Percentiles rank a stretch among this genome's conserved stretches.
phyloP scores from a whole-genome alignment of 2,113 vertebrate genomes.

The Podarcis cretensis region DNA sequence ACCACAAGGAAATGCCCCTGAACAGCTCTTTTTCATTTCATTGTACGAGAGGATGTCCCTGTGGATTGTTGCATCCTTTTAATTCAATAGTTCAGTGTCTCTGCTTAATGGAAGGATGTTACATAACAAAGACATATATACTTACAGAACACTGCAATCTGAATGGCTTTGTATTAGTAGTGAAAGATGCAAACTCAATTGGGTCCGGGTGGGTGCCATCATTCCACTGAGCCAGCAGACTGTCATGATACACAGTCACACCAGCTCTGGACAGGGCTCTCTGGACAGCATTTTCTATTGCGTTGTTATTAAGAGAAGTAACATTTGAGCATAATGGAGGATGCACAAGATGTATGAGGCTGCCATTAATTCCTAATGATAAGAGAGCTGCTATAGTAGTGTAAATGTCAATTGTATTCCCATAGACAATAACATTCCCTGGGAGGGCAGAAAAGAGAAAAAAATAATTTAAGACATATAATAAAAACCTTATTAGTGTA shows the following conservation, averaged over 20 bases:
- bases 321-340: slow-evolving; percentile 50
- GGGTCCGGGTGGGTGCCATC: slow-evolving; percentile 65
- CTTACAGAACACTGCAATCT: slow-evolving; percentile 85
- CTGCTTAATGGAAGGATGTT: neutral
- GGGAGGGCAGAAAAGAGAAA: slow-evolving; percentile 28
- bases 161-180: slow-evolving; percentile 67
- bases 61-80: too few species aligned
- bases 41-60: neutral
- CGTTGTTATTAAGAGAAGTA: slow-evolving; percentile 73
- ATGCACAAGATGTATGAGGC: slow-evolving; percentile 82
- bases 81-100: neutral
- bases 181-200: slow-evolving; percentile 82
- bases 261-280: slow-evolving; percentile 58
- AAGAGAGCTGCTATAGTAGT: slow-evolving; percentile 82
- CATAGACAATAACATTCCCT: slow-evolving; percentile 90
- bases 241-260: slow-evolving; percentile 73
- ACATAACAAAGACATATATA: slow-evolving; percentile 4
- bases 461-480: slow-evolving; percentile 55
- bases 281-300: slow-evolving; percentile 66
- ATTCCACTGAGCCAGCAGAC: slow-evolving; percentile 83
- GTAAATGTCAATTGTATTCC: slow-evolving; percentile 84
- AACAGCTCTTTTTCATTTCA: neutral
- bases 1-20: too few species aligned
- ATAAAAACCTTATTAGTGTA: slow-evolving; percentile 73
- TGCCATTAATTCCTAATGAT: slow-evolving; percentile 78